These are phyloP conservation scores for Sylvia atricapilla DNA, from an alignment of 2,113 vertebrate species.

Conservation along the genomic window DNA sequence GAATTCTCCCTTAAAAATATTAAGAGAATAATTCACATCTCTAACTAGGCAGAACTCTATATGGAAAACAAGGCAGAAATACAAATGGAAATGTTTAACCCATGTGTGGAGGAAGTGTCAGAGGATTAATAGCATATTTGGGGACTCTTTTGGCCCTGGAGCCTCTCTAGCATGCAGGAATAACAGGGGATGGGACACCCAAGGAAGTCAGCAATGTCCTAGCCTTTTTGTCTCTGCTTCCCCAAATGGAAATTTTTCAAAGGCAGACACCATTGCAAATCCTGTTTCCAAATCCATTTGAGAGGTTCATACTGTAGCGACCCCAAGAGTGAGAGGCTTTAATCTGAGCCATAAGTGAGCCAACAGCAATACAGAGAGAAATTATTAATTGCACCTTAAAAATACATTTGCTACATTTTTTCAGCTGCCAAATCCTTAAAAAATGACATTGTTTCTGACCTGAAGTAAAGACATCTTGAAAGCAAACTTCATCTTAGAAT, in stretches of 20 bases:
- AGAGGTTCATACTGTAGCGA: background rate
- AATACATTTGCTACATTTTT: background rate
- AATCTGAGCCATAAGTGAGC: background rate
- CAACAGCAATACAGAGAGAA: background rate
- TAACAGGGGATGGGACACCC: background rate
- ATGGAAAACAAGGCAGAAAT: background rate
- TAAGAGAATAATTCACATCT: background rate
- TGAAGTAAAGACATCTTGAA: background rate
- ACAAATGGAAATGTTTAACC: background rate
- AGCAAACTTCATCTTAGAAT: background rate
- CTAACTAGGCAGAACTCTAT: background rate
- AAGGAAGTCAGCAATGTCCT: background rate
- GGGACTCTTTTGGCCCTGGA: background rate
- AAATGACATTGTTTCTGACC: background rate
- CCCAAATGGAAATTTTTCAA: background rate
- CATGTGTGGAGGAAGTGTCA: background rate
- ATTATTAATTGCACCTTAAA: background rate
- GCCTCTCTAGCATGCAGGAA: background rate
- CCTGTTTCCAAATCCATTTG: background rate
- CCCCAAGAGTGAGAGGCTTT: background rate
- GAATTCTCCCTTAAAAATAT: background rate
- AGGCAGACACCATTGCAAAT: background rate
- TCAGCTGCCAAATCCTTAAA: background rate
- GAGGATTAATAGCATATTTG: background rate
- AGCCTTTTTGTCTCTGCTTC: background rate